These are phyloP conservation scores for Pocillopora damicornis DNA, from an alignment of 64 coral and sea anemone species.

Conservation along the genomic window DNA sequence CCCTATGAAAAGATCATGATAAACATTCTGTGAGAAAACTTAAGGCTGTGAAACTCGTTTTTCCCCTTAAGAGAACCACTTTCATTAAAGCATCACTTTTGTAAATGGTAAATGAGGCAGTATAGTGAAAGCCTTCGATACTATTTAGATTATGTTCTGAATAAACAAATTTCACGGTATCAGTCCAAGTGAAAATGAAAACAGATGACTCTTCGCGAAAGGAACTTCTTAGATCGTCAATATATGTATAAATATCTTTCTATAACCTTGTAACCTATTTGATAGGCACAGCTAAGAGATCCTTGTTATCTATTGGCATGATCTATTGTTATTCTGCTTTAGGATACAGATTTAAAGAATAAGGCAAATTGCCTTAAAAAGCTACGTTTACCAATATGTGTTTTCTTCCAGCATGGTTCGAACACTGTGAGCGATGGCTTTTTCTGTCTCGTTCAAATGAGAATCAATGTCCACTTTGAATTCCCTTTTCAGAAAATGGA, in stretches of 20 bases:
- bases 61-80: not conserved
- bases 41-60: not conserved
- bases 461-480: slow-evolving; percentile 25
- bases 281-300: not conserved
- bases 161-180: no score
- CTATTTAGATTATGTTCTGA: no score
- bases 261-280: no score
- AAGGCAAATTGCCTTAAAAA: not conserved
- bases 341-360: not conserved
- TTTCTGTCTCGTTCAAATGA: slow-evolving; percentile 8
- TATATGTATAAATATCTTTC: no score
- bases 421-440: slow-evolving; percentile 13
- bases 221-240: no score
- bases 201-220: no score
- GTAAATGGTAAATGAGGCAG: no score
- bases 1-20: slow-evolving; percentile 29
- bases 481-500: slow-evolving; percentile 45
- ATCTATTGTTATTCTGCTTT: not conserved
- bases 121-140: no score
- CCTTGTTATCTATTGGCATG: not conserved
- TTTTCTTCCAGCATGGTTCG: slow-evolving; percentile 38
- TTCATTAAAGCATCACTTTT: not conserved
- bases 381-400: slow-evolving; percentile 12
- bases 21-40: not conserved
- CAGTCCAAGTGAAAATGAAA: no score